Evolutionary conservation across 2,888 invertebrate species (phyloP).

Genomic region (Ennomos fuscantarius): DNA sequence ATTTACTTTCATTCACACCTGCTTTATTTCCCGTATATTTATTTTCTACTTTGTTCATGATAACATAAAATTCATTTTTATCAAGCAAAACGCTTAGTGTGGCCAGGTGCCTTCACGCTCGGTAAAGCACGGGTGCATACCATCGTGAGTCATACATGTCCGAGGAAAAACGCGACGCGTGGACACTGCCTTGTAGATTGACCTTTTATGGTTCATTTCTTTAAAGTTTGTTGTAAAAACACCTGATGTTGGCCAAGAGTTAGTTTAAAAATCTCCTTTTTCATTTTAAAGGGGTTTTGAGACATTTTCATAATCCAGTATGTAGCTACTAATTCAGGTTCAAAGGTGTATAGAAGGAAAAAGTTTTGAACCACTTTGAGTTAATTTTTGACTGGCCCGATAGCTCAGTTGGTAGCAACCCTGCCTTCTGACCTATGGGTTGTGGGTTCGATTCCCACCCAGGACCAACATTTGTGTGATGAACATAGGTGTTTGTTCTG

Average conservation of each 20-base stretch:
- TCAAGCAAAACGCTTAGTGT: slow-evolving; percentile 32
- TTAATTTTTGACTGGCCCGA: no score
- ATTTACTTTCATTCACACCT: slow-evolving; percentile 59
- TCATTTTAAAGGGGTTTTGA: no score
- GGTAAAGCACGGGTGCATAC: slow-evolving; percentile 63
- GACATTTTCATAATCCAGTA: no score
- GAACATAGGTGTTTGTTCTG: no score
- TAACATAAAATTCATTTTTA: slow-evolving; percentile 15
- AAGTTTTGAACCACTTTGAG: no score
- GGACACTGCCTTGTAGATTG: slow-evolving; percentile 59
- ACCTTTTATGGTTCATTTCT: slow-evolving; percentile 51
- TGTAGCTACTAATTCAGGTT: no score
- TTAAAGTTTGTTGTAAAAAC: slow-evolving; percentile 17
- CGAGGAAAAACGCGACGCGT: slow-evolving; percentile 67
- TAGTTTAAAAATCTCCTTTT: no score
- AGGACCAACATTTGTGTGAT: no score
- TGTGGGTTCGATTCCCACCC: no score
- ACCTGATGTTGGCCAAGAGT: slow-evolving; percentile 21
- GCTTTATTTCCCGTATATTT: slow-evolving; percentile 30
- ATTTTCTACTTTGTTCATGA: slow-evolving; percentile 19
- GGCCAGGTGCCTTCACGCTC: slow-evolving; percentile 74
- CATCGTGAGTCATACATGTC: slow-evolving; percentile 61
- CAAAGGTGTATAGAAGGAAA: no score
- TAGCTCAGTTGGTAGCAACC: no score
- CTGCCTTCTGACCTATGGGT: no score